Evolutionary conservation across 2,113 vertebrate genomes (phyloP), one percentile per base, ranked within the genome.

Genomic region (Thalassarche chlororhynchos): DNA sequence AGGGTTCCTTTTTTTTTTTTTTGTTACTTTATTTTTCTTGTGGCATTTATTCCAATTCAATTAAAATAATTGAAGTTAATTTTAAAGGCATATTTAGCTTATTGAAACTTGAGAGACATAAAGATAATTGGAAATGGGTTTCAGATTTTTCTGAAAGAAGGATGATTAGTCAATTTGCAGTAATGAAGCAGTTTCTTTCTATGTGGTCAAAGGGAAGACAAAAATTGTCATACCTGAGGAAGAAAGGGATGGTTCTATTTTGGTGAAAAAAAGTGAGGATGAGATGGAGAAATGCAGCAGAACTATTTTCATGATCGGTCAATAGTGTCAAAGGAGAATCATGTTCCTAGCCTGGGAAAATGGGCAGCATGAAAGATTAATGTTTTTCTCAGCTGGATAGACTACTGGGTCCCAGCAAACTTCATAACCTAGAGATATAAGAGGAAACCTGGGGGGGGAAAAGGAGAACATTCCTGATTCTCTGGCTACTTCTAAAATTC

Each of bases 51-150:
- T 95, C 24, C 28, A 81, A 87, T 60, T 81, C 46, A 74, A 84
- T 95, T 79, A 75, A 89, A 95, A 88, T 76, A 84, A 90, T 81
- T 74, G 11, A 90, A 90, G 6, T 23, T 71, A 81, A 92, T 68
- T 94, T 94, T 52, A 75, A 97, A 75, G 72, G 71, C 24, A 20
- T 77, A 84, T 82, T 65, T 89, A 58, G 3, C 34, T 89, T 68
- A 68, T 21, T 95, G 87, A 92, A 88, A 65, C 24, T 81, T 84
- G n/a, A 32, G 17, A 93, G 18, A 51, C 51, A 44, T 40, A 58
- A 86, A n/a, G 17, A 47, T 78, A 86, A 68, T 55, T 93, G 51
- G 64, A 51, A 75, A 79, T 29, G 31, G 5, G 9, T 60, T 74
- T 91, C 66, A 85, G 25, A 81, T 61, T 82, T 79, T 89, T 92